Evolutionary conservation across 1,140 invertebrate species (phyloP).

Genomic region (Lanistes nyassanus): DNA sequence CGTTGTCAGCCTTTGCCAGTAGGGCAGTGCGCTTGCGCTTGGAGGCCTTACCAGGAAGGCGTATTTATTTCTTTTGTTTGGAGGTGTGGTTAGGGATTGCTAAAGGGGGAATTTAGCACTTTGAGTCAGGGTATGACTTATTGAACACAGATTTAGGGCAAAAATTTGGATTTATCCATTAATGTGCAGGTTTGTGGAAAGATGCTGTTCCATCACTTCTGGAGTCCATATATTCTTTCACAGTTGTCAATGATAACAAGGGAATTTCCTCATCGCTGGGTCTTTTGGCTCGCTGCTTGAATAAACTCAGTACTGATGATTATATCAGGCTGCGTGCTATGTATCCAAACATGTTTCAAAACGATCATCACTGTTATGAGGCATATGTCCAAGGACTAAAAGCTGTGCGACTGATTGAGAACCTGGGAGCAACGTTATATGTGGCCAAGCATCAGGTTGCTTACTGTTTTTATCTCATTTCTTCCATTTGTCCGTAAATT

Average conservation of each 20-base stretch:
- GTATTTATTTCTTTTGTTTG: too few species aligned
- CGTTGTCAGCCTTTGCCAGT: too few species aligned
- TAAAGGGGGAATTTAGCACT: too few species aligned
- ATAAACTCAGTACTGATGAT: constrained; percentile 24
- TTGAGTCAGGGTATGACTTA: too few species aligned
- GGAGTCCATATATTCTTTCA: constrained; percentile 29
- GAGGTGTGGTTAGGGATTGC: too few species aligned
- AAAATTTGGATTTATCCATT: background rate
- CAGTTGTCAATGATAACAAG: constrained; percentile 23
- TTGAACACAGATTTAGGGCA: too few species aligned
- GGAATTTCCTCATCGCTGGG: constrained; percentile 23
- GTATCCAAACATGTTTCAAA: constrained; percentile 14
- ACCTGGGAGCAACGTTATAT: constrained; percentile 23
- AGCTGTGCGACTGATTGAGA: constrained; percentile 9
- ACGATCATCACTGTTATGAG: constrained; percentile 28
- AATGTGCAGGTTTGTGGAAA: constrained; percentile 33
- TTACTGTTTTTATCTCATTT: background rate
- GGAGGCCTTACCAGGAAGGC: too few species aligned
- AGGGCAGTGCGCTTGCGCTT: too few species aligned
- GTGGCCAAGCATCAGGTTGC: constrained; percentile 26
- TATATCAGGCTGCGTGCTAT: constrained; percentile 16
- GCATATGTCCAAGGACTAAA: constrained; percentile 23
- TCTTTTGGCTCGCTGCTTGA: constrained; percentile 29
- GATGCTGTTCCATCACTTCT: constrained; percentile 29
- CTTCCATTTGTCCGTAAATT: background rate